A percentile compares a stretch with the other conserved stretches of the same genome.
These are phyloP conservation scores for Xanthia togata DNA, from an alignment of 2,888 invertebrate genomes.

Conservation along the genomic window DNA sequence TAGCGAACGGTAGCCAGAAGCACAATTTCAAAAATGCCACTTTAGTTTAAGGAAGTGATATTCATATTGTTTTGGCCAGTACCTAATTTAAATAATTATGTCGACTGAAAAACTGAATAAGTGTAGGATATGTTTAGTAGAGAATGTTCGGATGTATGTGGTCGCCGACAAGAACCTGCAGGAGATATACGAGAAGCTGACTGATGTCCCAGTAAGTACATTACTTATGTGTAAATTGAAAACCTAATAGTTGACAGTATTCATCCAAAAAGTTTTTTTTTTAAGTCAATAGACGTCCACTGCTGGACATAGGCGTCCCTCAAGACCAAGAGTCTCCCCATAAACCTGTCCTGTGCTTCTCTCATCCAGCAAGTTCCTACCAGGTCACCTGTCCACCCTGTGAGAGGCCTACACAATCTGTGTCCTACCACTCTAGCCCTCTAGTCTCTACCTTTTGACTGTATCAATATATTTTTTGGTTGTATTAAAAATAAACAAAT, in stretches of 20 bases:
- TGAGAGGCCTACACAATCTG: background rate
- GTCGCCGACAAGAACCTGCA: background rate
- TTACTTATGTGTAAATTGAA: too few relatives aligned
- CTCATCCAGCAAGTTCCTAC: background rate
- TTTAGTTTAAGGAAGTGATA: too few relatives aligned
- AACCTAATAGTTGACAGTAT: background rate
- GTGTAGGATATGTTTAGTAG: constrained; percentile 6
- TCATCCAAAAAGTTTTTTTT: too few relatives aligned
- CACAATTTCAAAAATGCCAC: too few relatives aligned
- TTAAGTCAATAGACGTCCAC: background rate
- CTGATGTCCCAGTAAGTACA: background rate
- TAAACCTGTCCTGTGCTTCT: background rate
- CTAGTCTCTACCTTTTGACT: background rate
- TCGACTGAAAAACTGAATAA: background rate
- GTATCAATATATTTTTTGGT: too few relatives aligned
- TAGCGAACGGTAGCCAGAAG: too few relatives aligned
- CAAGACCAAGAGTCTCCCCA: background rate
- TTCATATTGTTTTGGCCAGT: background rate
- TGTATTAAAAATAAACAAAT: background rate
- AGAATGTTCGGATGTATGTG: background rate
- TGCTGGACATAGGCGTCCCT: too few relatives aligned
- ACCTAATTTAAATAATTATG: background rate
- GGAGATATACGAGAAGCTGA: constrained; percentile 3
- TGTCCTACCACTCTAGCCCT: background rate
- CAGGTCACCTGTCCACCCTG: background rate